Evolutionary conservation across 2,797 vertebrate species (phyloP), one percentile per base, ranked within the genome.

Genomic region (Graptemys geographica): DNA sequence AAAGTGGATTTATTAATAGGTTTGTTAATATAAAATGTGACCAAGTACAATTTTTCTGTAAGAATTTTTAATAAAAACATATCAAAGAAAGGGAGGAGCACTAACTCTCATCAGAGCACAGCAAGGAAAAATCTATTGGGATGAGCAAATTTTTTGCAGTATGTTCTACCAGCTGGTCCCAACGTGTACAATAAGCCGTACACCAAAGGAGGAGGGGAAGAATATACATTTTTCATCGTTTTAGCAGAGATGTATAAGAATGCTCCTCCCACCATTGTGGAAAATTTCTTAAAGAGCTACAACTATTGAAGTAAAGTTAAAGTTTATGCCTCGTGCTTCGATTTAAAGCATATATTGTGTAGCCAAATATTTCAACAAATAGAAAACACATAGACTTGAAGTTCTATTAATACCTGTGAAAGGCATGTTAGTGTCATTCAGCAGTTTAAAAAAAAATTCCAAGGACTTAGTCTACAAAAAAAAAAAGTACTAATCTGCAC

Each of bases 1-100:
- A 93, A 98, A 98, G 97, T 94, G 96, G 96, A 94, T 98, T 98
- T 98, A 98, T 98, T 98, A 98, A 98, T 44, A 98, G 97, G 95
- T 95, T 97, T 57, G 92, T 97, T 97, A 97, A 97, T 98, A 98
- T 95, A 98, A 98, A 98, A 98, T 97, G 98, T 96, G 96, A 97
- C 95, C 97, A 96, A 97, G 89, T 98, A 98, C 96, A 98, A 96
- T 97, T 95, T 90, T 37, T 41, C 96, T 84, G 93, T 98, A 98
- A 98, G 97, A 98, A 98, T 95, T 86, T 95, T 94, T 96, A 98
- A 95, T 97, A 95, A 98, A 98, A 98, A 74, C 95, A 84, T 98
- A 98, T 90, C 96, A 97, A 98, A 97, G 98, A 96, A 97, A 98
- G 97, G 86, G 93, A 96, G 80, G 95, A 94, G 88, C 88, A 94